Evolutionary conservation across 92 coral and sea anemone species (phyloP), one percentile per base, ranked within the genome.

Genomic region (Bergia puertoricense): DNA sequence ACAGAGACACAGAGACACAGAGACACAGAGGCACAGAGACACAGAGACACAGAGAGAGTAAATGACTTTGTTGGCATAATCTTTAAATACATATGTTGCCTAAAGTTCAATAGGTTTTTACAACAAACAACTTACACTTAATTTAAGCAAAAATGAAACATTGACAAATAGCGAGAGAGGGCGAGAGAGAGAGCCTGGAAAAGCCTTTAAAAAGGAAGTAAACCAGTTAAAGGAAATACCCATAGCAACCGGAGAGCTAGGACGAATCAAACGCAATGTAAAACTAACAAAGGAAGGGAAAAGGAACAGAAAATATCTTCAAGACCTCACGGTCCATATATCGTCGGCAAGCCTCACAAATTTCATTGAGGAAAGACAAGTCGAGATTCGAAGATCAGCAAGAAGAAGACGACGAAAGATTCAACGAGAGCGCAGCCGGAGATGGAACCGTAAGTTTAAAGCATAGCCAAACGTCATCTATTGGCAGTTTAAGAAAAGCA

Each of bases 241-340:
- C 76, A 71, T 71, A 30, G 76, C 76, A 71, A 71, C 76, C 37
- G 76, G 76, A 36, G 76, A 36, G 39, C 41, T 71, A 39, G 76
- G 30, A 22, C 41, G 76, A 71, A 71, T 71, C 76, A 30, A 71
- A 71, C 42, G 42, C 1, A 71, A 36, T 30, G 76, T 40, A 71
- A 71, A 71, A 71, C 14, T 71, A 71, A 71, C 76, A 71, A 71
- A 71, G 42, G 7, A 71, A 39, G 42, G 42, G 41, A 20, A 39
- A 71, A 71, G 41, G 41, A 71, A 71, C 76, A 36, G 16, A 71
- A 71, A 30, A 71, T 39, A 71, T 23, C 42, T 71, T 71, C 39
- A 30, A 30, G 76, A 71, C 39, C 75, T 71, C 36, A 40, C 3
- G 39, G 36, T 39, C 75, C 75, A 71, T 39, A 71, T 30, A 48